Percentiles rank a stretch among this genome's conserved stretches.
These are phyloP conservation scores for Hypsibius dujardini DNA, from an alignment of 1,140 invertebrate genomes.

Conservation along the genomic window DNA sequence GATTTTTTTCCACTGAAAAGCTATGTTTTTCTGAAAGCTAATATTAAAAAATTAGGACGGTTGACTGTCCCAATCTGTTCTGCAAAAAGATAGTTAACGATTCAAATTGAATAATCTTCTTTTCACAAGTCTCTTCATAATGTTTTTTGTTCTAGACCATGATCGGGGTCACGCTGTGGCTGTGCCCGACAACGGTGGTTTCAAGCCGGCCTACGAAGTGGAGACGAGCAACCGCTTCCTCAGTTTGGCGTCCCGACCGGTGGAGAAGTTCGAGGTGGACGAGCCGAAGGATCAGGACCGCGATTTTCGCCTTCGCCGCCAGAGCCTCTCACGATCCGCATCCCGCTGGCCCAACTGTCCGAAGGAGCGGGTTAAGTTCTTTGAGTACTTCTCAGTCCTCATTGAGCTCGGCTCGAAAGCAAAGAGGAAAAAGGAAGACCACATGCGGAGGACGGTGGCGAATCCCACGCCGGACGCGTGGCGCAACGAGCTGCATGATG, in stretches of 20 bases:
- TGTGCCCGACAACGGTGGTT: too few relatives aligned
- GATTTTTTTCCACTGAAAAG: too few relatives aligned
- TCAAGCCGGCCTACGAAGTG: neutral
- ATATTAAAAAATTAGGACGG: too few relatives aligned
- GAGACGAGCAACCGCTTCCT: constrained; percentile 8
- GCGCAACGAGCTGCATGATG: constrained; percentile 68
- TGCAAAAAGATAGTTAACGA: too few relatives aligned
- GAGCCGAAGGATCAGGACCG: neutral
- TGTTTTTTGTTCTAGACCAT: too few relatives aligned
- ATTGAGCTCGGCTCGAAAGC: constrained; percentile 16
- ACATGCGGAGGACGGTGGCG: neutral
- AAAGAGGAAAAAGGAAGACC: constrained; percentile 3
- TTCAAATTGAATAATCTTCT: too few relatives aligned
- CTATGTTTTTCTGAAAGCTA: too few relatives aligned
- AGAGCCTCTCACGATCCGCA: constrained; percentile 6
- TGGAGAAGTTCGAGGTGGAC: constrained; percentile 13
- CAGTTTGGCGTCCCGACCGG: constrained; percentile 10
- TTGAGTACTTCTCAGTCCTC: constrained; percentile 2
- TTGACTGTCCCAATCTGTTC: too few relatives aligned
- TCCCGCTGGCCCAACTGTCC: constrained; percentile 13
- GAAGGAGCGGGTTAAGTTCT: constrained; percentile 5
- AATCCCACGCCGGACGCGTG: constrained; percentile 32
- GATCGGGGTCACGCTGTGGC: too few relatives aligned
- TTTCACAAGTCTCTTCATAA: too few relatives aligned
- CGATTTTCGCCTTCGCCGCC: neutral